Evolutionary conservation across 2,113 vertebrate species (phyloP).

Genomic region (Butastur rufipennis): DNA sequence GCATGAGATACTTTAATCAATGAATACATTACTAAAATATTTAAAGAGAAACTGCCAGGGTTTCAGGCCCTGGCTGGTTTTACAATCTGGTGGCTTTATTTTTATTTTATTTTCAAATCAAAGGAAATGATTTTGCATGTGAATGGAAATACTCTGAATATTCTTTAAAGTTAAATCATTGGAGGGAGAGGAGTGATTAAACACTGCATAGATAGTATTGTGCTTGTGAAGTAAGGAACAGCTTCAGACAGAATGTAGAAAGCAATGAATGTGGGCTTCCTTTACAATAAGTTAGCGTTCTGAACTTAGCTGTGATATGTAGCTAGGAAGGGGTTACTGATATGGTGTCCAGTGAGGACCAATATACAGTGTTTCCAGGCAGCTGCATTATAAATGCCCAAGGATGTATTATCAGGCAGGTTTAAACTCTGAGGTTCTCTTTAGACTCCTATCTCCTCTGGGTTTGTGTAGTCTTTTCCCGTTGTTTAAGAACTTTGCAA

Average conservation of each 20-base stretch:
- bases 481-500: neutral
- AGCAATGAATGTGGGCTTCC: fast-evolving
- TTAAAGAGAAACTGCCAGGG: neutral
- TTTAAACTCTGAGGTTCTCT: neutral
- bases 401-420: too few relatives aligned
- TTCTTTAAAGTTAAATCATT: neutral
- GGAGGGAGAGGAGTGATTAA: neutral
- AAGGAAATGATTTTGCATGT: fast-evolving
- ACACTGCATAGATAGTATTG: fast-evolving
- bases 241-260: neutral
- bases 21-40: neutral
- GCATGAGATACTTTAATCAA: slow-evolving; percentile 4
- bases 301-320: neutral
- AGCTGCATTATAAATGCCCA: too few relatives aligned
- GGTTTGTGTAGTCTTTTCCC: neutral
- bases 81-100: neutral
- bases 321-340: neutral
- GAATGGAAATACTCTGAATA: neutral
- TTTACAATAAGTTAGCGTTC: neutral
- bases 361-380: too few relatives aligned
- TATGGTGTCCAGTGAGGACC: too few relatives aligned
- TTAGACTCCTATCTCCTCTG: neutral
- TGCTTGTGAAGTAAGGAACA: neutral
- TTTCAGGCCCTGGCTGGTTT: neutral
- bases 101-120: neutral